Conservation (phyloP, 2,113 vertebrate genomes). For the Muntiacus reevesi region DNA sequence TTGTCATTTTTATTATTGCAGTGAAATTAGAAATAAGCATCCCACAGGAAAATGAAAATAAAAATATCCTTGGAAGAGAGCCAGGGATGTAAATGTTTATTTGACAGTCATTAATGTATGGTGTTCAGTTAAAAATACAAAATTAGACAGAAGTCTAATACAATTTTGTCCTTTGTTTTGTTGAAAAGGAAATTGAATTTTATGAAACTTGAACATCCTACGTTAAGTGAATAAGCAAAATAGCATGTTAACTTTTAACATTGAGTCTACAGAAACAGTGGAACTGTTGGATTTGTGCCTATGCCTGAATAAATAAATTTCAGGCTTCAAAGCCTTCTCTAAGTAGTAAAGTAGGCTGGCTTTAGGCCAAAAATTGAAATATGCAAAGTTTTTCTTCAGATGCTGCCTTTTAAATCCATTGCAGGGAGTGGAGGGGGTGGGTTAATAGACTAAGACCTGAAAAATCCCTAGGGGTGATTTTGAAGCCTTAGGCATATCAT, state of each 20-base stretch:
- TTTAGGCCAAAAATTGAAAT: conserved; percentile 32
- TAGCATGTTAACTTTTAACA: neutral
- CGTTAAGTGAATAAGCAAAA: neutral
- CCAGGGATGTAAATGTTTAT: neutral
- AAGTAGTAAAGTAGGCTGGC: conserved; percentile 21
- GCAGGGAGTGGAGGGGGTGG: neutral
- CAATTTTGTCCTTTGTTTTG: neutral
- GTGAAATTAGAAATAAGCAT: neutral
- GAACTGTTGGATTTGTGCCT: neutral
- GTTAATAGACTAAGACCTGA: neutral
- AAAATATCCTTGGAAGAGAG: neutral
- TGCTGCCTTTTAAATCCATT: conserved; percentile 9
- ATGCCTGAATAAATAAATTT: conserved; percentile 9
- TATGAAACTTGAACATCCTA: neutral
- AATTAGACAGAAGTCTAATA: neutral
- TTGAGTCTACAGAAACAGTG: neutral
- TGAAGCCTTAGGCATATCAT: neutral
- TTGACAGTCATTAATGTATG: neutral
- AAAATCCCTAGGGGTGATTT: neutral
- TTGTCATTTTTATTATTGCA: neutral
- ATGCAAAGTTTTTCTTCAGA: conserved; percentile 19
- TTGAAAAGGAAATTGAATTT: conserved; percentile 16
- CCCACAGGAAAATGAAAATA: neutral
- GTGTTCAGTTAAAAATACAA: neutral
- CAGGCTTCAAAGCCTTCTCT: conserved; percentile 35